These are phyloP conservation scores for Trogon melanurus DNA, from an alignment of 2,113 vertebrate genomes.

Conservation along the genomic window DNA sequence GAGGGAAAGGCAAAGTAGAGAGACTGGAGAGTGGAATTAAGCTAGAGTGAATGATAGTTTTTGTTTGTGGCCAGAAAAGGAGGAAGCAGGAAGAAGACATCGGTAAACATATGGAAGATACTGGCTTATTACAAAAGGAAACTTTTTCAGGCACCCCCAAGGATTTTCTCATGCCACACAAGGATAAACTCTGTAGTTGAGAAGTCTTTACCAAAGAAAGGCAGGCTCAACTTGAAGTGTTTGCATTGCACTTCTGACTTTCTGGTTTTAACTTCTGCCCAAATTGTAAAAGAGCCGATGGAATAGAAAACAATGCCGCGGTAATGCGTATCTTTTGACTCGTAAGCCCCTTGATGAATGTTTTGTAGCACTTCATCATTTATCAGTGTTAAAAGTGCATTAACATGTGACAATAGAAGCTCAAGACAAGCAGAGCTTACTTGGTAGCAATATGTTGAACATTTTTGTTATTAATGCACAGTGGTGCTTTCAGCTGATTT, in stretches of 20 bases:
- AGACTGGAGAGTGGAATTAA: neutral
- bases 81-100: neutral
- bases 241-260: neutral
- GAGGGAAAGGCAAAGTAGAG: neutral
- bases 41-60: neutral
- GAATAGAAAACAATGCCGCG: neutral
- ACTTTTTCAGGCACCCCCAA: neutral
- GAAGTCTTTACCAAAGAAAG: conserved; percentile 17
- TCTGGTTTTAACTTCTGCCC: neutral
- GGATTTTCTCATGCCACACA: neutral
- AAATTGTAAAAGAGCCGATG: neutral
- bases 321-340: conserved; percentile 39
- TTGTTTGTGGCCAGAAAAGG: neutral
- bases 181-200: neutral
- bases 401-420: conserved; percentile 60
- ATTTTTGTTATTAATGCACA: conserved; percentile 75
- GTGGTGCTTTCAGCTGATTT: conserved; percentile 74
- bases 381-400: conserved; percentile 68
- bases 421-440: conserved; percentile 64
- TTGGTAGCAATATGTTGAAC: conserved; percentile 71
- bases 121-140: neutral
- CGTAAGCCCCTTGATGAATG: conserved; percentile 53
- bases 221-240: neutral
- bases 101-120: neutral
- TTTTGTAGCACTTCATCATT: conserved; percentile 64